A percentile compares a stretch with the other conserved stretches of the same genome.
Evolutionary conservation across 2,888 invertebrate genomes (phyloP).

Genomic region (Eumerus sabulonum): DNA sequence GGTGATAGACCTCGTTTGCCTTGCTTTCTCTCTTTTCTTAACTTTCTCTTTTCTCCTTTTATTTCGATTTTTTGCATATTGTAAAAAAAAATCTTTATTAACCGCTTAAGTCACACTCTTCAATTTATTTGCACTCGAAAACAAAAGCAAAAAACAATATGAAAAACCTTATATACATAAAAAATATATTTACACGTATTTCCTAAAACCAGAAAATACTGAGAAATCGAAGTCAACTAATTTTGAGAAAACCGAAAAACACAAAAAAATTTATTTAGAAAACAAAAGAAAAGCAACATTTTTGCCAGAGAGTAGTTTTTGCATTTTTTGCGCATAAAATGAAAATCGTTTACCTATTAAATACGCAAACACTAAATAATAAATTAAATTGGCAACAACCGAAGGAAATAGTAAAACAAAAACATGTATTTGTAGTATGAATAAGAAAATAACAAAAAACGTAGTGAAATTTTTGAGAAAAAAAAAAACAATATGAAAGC

Average conservation of each 20-base stretch:
- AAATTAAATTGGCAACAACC: conserved; percentile 46
- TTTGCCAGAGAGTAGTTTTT: conserved; percentile 68
- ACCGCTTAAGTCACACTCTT: conserved; percentile 36
- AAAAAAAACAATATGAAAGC: conserved; percentile 43
- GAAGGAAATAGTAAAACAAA: conserved; percentile 35
- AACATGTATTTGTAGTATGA: conserved; percentile 63
- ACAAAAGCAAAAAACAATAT: background rate
- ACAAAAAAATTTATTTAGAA: conserved; percentile 20
- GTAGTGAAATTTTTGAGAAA: conserved; percentile 53
- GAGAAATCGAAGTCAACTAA: conserved; percentile 47
- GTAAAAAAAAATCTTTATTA: conserved; percentile 23
- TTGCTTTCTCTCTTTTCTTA: background rate
- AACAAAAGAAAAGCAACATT: conserved; percentile 26
- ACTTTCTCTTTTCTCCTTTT: background rate
- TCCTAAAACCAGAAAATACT: conserved; percentile 51
- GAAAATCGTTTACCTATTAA: conserved; percentile 66
- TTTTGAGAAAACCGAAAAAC: conserved; percentile 42
- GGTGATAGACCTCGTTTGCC: conserved; percentile 33
- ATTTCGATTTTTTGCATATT: conserved; percentile 5
- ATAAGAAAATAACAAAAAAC: conserved; percentile 29
- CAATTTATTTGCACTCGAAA: conserved; percentile 60
- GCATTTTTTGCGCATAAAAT: conserved; percentile 69
- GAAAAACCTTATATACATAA: too few relatives aligned
- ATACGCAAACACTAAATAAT: conserved; percentile 67
- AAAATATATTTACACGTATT: conserved; percentile 70